Conservation (phyloP, 2,113 vertebrate genomes). For the Astur gentilis region DNA sequence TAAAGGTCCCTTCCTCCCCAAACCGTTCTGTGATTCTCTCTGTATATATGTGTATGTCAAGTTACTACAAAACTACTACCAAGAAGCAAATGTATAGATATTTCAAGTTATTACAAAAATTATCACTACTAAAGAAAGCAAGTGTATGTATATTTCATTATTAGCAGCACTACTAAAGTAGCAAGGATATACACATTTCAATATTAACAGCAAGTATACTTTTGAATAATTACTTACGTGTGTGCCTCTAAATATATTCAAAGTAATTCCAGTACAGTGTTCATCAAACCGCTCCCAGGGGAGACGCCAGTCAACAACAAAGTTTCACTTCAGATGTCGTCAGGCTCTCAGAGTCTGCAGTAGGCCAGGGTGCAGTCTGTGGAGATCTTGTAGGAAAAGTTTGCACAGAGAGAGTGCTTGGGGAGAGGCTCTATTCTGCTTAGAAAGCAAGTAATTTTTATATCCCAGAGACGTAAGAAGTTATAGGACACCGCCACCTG, state of each 20-base stretch:
- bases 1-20: too few relatives aligned
- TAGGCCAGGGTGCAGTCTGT: background rate
- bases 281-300: background rate
- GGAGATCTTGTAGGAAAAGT: background rate
- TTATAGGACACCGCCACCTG: background rate
- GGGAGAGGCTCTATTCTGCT: background rate
- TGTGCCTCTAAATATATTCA: background rate
- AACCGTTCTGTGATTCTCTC: too few relatives aligned
- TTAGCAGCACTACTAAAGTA: too few relatives aligned
- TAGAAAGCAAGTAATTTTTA: background rate
- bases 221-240: background rate
- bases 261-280: background rate
- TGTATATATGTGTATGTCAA: too few relatives aligned
- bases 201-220: background rate
- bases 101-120: background rate
- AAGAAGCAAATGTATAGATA: too few relatives aligned
- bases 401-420: background rate
- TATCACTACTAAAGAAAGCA: background rate
- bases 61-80: too few relatives aligned
- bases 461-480: background rate
- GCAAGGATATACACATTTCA: too few relatives aligned
- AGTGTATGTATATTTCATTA: background rate
- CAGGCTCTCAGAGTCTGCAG: background rate
- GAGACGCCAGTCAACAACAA: background rate
- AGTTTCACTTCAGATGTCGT: background rate